Evolutionary conservation across 2,888 invertebrate genomes (phyloP), one percentile per base, ranked within the genome.

Genomic region (Hydriomena furcata): DNA sequence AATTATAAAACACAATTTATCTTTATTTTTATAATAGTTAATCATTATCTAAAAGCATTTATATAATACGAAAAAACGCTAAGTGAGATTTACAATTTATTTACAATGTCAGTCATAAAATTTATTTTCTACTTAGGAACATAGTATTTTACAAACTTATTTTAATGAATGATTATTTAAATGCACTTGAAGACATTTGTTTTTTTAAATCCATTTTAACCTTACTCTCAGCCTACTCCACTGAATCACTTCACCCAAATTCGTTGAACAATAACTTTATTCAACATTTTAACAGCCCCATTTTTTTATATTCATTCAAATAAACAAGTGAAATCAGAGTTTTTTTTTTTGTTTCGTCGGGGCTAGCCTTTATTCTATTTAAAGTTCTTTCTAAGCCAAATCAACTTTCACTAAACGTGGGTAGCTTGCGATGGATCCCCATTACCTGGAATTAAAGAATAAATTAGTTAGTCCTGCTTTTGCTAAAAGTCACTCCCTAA

Each of bases 391-490:
- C n/a, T n/a, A n/a, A n/a, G n/a, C n/a, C n/a, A n/a, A n/a, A n/a
- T n/a, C n/a, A n/a, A 34, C 3, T 5, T 35, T 62, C 48, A 66
- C 71, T 85, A 88, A 60, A 88, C 88, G 59, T 87, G 86, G 45
- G 87, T 88, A 20, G 77, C 88, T 60, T 84, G 87, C 1, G 83
- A 65, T n/a, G 83, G 72, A 45, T 65, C 76, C 42, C 77, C 73
- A 58, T 78, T 85, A 79, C 86, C 88, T 88, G 84, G 58, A 73
- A 84, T 71, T 66, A 76, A 76, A 66, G 50, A 68, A 45, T 36
- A 21, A 12, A n/a, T 25, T 8, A 1, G 1, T 27, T 4, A 27
- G 27, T 8, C 5, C 5, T 27, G n/a, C n/a, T n/a, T n/a, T n/a
- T n/a, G n/a, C n/a, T n/a, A n/a, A n/a, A n/a, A n/a, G n/a, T n/a